Evolutionary conservation across 2,888 invertebrate species (phyloP), one percentile per base, ranked within the genome.

Genomic region (Agelastica alni): DNA sequence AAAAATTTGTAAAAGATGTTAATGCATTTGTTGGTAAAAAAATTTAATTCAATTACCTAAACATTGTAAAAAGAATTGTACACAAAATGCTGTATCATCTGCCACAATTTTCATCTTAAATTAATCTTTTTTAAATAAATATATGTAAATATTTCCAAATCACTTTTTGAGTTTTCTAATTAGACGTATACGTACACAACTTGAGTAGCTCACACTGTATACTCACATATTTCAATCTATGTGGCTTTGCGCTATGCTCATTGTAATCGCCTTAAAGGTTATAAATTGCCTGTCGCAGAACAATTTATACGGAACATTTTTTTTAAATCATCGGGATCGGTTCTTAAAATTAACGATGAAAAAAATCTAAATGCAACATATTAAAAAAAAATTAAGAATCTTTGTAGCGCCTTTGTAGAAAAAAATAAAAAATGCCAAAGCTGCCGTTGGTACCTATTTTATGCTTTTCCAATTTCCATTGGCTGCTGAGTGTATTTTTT

Each of bases 301-400:
- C 28, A 31, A 44, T 44, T 44, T 44, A 20, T 44, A 32, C 44
- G 18, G 17, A 16, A 17, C 28, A 32, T 17, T 44, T 31, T 17
- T n/a, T 37, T 44, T 44, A 44, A 43, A 44, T 44, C 44, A 31
- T 31, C 18, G 17, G 7, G 37, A 44, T 44, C 44, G 31, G 18
- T 32, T 44, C 44, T 44, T 10, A n/a, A 43, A 43, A 43, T 43
- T 43, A 43, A 43, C 17, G 17, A 43, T 9, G 18, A 18, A 31
- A 17, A 26, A 43, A 20, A 32, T 31, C 18, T 20, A 44, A 44
- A 30, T 7, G 31, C 17, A 20, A 32, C 44, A 32, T 18, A 14
- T 44, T 31, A 44, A 44, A 44, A 17, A 44, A 20, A 31, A 6
- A 12, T 14, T 16, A n/a, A 9, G 28, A 14, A 28, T 22, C 12